phyloP scores from a whole-genome alignment of 2,113 vertebrate species.

The Motacilla tschutschensis region DNA sequence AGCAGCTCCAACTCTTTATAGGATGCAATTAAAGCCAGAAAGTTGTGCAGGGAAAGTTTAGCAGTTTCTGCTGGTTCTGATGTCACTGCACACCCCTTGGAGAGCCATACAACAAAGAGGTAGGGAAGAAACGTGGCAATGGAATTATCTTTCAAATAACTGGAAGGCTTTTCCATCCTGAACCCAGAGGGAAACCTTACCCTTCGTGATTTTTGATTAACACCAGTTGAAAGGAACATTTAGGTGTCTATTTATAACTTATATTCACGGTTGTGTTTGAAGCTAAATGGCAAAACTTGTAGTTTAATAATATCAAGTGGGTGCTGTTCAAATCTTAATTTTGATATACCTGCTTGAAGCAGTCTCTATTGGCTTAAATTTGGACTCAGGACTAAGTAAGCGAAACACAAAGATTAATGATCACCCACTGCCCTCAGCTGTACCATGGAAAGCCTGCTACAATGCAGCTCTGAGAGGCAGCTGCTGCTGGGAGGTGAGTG shows the following conservation, averaged over 20 bases:
- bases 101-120: neutral
- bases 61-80: neutral
- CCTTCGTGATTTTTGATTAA: conserved; percentile 10
- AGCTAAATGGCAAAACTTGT: neutral
- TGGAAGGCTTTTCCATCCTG: neutral
- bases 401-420: neutral
- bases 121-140: neutral
- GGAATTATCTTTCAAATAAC: neutral
- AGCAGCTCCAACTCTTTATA: conserved; percentile 26
- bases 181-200: neutral
- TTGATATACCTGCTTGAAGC: neutral
- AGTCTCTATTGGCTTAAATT: neutral
- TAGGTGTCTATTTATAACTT: neutral
- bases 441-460: neutral
- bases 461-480: neutral
- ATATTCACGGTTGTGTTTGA: neutral
- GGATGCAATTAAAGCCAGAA: neutral
- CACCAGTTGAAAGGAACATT: neutral
- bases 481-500: neutral
- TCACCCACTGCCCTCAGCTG: neutral
- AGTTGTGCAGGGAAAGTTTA: neutral
- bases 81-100: neutral
- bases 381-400: neutral
- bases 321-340: neutral
- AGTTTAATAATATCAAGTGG: neutral